Percentiles rank a stretch among this genome's conserved stretches.
Evolutionary conservation across 2,888 invertebrate species (phyloP).

Genomic region (Teleogryllus oceanicus): DNA sequence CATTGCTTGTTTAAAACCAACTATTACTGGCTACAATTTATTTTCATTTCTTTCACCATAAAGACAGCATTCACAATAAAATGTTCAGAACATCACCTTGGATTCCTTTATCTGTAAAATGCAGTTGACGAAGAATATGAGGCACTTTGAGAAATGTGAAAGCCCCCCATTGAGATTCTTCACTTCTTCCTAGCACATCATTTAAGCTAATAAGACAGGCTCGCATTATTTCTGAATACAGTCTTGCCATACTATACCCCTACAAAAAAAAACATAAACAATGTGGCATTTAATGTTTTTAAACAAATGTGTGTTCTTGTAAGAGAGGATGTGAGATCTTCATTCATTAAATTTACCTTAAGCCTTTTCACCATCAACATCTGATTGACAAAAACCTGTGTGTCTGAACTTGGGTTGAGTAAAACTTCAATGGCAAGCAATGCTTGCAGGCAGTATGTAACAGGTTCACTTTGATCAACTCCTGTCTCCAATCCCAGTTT

Average conservation of each 20-base stretch:
- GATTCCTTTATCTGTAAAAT: slow-evolving; percentile 55
- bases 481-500: slow-evolving; percentile 46
- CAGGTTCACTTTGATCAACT: slow-evolving; percentile 58
- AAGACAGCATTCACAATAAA: too few relatives aligned
- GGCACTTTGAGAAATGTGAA: slow-evolving; percentile 91
- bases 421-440: slow-evolving; percentile 80
- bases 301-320: neutral
- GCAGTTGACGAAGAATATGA: slow-evolving; percentile 68
- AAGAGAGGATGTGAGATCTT: neutral
- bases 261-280: slow-evolving; percentile 38
- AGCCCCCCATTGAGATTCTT: slow-evolving; percentile 90
- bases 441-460: slow-evolving; percentile 73
- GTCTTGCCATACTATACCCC: slow-evolving; percentile 69
- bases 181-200: slow-evolving; percentile 76
- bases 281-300: neutral
- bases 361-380: slow-evolving; percentile 78
- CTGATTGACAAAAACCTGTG: slow-evolving; percentile 75
- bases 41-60: too few relatives aligned
- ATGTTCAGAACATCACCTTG: neutral
- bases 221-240: slow-evolving; percentile 85
- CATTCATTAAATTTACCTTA: slow-evolving; percentile 53
- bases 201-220: slow-evolving; percentile 87
- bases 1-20: too few relatives aligned
- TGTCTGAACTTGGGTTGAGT: slow-evolving; percentile 79
- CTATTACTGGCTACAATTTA: too few relatives aligned